Evolutionary conservation across 2,888 invertebrate species (phyloP), one percentile per base, ranked within the genome.

Genomic region (Zootermopsis nevadensis): DNA sequence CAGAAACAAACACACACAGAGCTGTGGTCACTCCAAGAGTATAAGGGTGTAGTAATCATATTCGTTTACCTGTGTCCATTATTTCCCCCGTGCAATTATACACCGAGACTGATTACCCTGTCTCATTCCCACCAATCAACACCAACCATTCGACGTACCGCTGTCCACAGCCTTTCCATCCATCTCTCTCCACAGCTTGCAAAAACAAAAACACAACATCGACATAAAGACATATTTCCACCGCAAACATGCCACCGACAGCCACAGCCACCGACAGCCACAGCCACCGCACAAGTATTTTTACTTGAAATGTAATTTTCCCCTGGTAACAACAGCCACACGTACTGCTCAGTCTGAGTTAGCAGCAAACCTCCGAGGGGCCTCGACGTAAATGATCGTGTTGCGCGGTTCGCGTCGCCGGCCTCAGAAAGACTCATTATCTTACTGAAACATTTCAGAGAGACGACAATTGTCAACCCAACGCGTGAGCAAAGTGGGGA

Each of bases 11-110:
- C 4, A 33, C 27, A 69, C 2, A 27, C 27, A 69, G 33, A 69
- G 19, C 8, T 33, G 22, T 22, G 69, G 33, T 33, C 6, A 69
- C 33, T 60, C 60, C 60, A 69, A 7, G 33, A 33, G 1, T n/a
- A n/a, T n/a, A 15, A 7, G 10, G 31, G 69, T 69, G 69, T 33
- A 69, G 33, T 33, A 33, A 33, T 60, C 69, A 33, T 22, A 8
- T 48, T 55, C 19, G 0, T 77, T 77, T 77, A 77, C 77, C 77
- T 77, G 77, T 30, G 55, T 77, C 77, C 77, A 77, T 77, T 55
- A 77, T 69, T 69, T 33, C 27, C 69, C 69, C 77, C 30, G 24
- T 22, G 30, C 24, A 48, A 55, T 53, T 30, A 31, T 77, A 77
- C 77, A 55, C 30, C 48, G 38, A 66, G 66, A 27, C 15, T 2